Evolutionary conservation across 2,797 vertebrate genomes (phyloP).

Genomic region (Melanotaenia boesemani): DNA sequence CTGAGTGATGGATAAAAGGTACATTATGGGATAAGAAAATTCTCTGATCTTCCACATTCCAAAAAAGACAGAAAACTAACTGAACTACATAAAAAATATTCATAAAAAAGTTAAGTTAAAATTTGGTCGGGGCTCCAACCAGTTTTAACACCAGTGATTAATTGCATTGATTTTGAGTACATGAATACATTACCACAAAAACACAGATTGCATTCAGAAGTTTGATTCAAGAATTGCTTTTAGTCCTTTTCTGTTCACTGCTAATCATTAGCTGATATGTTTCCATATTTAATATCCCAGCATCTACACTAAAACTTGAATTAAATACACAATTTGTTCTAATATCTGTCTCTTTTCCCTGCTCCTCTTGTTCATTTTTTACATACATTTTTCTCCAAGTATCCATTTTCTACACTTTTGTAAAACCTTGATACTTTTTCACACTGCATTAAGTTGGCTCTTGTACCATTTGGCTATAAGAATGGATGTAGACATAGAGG

Average conservation of each 20-base stretch:
- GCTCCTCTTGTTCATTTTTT: neutral
- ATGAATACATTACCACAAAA: neutral
- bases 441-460: constrained; percentile 22
- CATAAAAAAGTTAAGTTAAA: no score
- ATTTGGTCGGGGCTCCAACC: no score
- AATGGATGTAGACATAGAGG: constrained; percentile 59
- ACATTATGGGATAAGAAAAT: no score
- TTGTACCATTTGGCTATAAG: constrained; percentile 32
- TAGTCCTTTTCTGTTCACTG: no score
- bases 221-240: no score
- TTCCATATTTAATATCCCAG: no score
- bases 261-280: no score
- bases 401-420: constrained; percentile 4
- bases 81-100: no score
- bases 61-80: no score
- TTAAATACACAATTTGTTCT: neutral
- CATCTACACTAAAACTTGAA: neutral
- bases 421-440: constrained; percentile 29
- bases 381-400: neutral
- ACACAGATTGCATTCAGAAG: neutral
- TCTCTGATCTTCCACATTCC: no score
- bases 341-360: neutral
- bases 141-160: no score
- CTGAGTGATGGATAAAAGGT: no score
- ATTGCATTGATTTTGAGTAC: neutral